Evolutionary conservation across 2,888 invertebrate species (phyloP).

Genomic region (Nomada flava): DNA sequence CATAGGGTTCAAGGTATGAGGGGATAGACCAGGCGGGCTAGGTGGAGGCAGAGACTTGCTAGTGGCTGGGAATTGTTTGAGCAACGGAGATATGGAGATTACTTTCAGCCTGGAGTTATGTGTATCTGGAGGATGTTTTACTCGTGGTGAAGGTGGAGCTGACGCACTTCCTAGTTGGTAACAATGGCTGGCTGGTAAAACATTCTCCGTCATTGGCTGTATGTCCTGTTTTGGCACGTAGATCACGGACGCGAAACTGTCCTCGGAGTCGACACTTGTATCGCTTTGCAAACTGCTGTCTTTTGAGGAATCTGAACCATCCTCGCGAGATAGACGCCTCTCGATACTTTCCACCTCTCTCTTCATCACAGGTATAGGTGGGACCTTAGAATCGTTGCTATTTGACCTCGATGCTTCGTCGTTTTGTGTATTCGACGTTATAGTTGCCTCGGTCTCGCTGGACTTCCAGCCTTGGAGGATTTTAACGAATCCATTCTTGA

Average conservation of each 20-base stretch:
- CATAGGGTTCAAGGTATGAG: conserved; percentile 71
- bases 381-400: conserved; percentile 45
- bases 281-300: conserved; percentile 96
- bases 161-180: conserved; percentile 87
- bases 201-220: conserved; percentile 76
- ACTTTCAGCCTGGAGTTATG: conserved; percentile 87
- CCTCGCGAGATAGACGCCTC: conserved; percentile 92
- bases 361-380: conserved; percentile 52
- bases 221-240: conserved; percentile 94
- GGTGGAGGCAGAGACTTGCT: conserved; percentile 85
- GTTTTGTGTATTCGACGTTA: conserved; percentile 12
- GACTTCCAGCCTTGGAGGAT: conserved; percentile 88
- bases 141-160: conserved; percentile 91
- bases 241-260: conserved; percentile 96
- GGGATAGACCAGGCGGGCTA: conserved; percentile 80
- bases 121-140: conserved; percentile 88
- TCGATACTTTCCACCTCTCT: conserved; percentile 84
- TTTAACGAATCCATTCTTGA: conserved; percentile 92
- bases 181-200: conserved; percentile 82
- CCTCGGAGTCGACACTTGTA: conserved; percentile 96
- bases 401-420: conserved; percentile 48
- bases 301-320: conserved; percentile 95
- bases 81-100: conserved; percentile 85
- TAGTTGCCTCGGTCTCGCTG: conserved; percentile 72
- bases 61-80: conserved; percentile 87